Conservation (phyloP, 2,888 invertebrate genomes). For the Mesoligia furuncula region DNA sequence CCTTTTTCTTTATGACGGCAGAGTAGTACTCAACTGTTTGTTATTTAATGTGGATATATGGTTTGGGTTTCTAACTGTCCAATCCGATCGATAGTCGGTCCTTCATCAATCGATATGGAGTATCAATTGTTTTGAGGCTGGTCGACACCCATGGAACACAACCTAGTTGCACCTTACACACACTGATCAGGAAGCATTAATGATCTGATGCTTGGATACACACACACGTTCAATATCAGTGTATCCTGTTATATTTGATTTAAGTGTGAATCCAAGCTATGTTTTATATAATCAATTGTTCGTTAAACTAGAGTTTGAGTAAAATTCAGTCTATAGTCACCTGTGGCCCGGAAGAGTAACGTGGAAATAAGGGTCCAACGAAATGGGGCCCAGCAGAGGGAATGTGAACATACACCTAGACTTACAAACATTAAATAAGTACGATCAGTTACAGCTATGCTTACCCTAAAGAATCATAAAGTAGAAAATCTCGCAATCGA, state of each 20-base stretch:
- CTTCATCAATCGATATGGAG: background rate
- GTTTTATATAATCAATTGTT: constrained; percentile 49
- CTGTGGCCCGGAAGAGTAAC: constrained; percentile 45
- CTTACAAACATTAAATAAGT: constrained; percentile 63
- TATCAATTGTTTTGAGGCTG: background rate
- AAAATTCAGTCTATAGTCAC: constrained; percentile 65
- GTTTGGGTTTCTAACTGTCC: background rate
- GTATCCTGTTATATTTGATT: constrained; percentile 5
- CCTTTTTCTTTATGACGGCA: too few species aligned
- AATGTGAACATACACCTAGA: constrained; percentile 62
- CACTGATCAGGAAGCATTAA: background rate
- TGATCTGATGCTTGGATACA: background rate
- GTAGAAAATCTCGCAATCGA: constrained; percentile 55
- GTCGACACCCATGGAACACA: background rate
- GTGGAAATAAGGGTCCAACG: constrained; percentile 41
- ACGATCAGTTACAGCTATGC: constrained; percentile 60
- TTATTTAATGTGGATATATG: background rate
- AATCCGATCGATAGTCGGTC: background rate
- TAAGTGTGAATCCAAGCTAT: constrained; percentile 13
- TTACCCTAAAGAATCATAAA: constrained; percentile 59
- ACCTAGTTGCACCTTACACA: background rate
- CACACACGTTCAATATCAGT: background rate
- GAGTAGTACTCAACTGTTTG: too few species aligned
- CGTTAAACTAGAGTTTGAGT: constrained; percentile 52
- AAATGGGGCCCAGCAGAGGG: constrained; percentile 51